phyloP scores from a whole-genome alignment of 2,113 vertebrate species.

The Cinclus mexicanus region DNA sequence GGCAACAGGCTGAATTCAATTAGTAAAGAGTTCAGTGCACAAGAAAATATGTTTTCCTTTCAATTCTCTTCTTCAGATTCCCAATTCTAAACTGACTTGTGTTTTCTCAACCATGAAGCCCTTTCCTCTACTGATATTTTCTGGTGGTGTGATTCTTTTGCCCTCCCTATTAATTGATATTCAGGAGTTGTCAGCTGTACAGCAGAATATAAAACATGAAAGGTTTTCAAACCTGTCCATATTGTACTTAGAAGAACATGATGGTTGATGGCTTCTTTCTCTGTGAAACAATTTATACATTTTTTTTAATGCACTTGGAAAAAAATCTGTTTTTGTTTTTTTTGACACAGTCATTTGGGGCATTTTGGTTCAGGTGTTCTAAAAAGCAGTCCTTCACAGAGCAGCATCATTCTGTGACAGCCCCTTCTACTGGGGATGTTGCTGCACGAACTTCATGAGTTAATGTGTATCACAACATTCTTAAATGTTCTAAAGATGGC shows the following conservation, averaged over 20 bases:
- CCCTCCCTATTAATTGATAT: not conserved
- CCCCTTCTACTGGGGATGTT: not conserved
- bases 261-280: not conserved
- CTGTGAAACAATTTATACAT: not conserved
- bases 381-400: not conserved
- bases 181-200: not conserved
- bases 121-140: constrained; percentile 23
- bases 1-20: constrained; percentile 29
- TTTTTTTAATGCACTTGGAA: not conserved
- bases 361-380: not conserved
- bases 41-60: constrained; percentile 54
- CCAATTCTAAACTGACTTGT: not conserved
- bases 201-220: not conserved
- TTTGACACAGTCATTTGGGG: not conserved
- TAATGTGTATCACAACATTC: not conserved
- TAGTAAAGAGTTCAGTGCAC: constrained; percentile 36
- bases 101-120: constrained; percentile 20
- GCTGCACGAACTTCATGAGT: not conserved
- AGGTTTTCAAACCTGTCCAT: not conserved
- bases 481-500: not conserved
- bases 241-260: not conserved
- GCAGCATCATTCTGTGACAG: not conserved
- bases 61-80: not conserved
- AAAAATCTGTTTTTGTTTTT: not conserved
- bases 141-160: constrained; percentile 33